Percentiles rank a stretch among this genome's conserved stretches.
Evolutionary conservation across 2,113 vertebrate species (phyloP).

Genomic region (Sphyrna mokarran): DNA sequence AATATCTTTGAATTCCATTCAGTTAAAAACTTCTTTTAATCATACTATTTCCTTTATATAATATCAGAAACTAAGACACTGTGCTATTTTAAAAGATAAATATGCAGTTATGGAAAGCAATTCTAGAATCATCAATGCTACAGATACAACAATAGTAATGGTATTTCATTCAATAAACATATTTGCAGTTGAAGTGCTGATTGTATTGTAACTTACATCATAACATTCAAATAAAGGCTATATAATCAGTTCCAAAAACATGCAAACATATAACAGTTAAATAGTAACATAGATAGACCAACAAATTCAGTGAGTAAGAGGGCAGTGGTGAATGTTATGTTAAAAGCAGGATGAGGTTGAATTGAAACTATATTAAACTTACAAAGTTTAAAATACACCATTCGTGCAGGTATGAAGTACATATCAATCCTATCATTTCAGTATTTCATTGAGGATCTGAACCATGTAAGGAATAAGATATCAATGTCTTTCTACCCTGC

Average conservation of each 20-base stretch:
- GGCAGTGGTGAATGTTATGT: too few relatives aligned
- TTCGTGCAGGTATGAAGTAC: too few relatives aligned
- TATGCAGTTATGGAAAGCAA: background rate
- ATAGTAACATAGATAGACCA: background rate
- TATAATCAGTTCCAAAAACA: background rate
- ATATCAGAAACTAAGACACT: background rate
- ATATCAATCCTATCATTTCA: too few relatives aligned
- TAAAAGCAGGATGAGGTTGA: too few relatives aligned
- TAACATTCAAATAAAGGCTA: background rate
- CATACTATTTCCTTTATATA: background rate
- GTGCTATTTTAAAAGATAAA: background rate
- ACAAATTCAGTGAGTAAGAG: background rate
- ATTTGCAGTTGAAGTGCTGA: background rate
- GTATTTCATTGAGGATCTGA: too few relatives aligned
- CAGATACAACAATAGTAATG: background rate
- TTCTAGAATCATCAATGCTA: background rate
- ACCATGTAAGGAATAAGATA: too few relatives aligned
- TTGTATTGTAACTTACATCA: background rate
- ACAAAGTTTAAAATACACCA: too few relatives aligned
- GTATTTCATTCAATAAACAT: background rate
- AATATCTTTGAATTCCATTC: conserved; percentile 60
- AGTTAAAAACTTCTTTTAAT: conserved; percentile 58
- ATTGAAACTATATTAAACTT: too few relatives aligned
- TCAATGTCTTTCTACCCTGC: background rate
- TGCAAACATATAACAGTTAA: background rate